These are phyloP conservation scores for Argynnis bischoffii DNA, from an alignment of 2,888 invertebrate genomes.

Conservation along the genomic window DNA sequence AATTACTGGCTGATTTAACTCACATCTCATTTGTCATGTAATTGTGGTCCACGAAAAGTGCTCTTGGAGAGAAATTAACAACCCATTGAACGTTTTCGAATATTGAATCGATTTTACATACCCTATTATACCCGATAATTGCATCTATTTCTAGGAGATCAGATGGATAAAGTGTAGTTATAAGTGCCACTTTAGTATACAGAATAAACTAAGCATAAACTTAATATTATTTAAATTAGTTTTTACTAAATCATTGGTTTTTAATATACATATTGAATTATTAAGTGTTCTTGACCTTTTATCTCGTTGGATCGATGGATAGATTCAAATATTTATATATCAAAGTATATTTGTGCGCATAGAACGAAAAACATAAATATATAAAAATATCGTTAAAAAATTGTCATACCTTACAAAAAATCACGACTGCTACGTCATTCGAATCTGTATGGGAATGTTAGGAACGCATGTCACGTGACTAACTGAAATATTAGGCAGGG, in stretches of 20 bases:
- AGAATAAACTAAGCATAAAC: too few species aligned
- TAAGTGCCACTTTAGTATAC: too few species aligned
- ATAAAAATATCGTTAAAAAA: conserved; percentile 6
- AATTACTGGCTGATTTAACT: conserved; percentile 31
- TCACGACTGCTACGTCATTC: conserved; percentile 11
- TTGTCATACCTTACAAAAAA: conserved; percentile 9
- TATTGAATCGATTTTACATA: conserved; percentile 27
- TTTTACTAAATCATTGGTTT: too few species aligned
- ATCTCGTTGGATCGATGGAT: too few species aligned
- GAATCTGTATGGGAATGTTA: conserved; percentile 12
- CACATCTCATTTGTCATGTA: conserved; percentile 46
- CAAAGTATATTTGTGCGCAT: too few species aligned
- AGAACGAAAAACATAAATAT: too few species aligned
- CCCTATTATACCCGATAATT: not conserved
- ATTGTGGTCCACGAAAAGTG: conserved; percentile 53
- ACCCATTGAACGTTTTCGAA: conserved; percentile 26
- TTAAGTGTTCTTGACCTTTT: too few species aligned
- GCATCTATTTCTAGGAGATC: too few species aligned
- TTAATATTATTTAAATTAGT: too few species aligned
- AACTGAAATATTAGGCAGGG: conserved; percentile 45
- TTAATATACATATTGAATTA: too few species aligned
- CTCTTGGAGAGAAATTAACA: conserved; percentile 49
- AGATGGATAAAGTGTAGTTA: too few species aligned
- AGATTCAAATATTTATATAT: too few species aligned
- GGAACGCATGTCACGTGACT: conserved; percentile 37